These are phyloP conservation scores for Thalassophryne amazonica DNA, from an alignment of 2,797 vertebrate genomes.

Conservation along the genomic window DNA sequence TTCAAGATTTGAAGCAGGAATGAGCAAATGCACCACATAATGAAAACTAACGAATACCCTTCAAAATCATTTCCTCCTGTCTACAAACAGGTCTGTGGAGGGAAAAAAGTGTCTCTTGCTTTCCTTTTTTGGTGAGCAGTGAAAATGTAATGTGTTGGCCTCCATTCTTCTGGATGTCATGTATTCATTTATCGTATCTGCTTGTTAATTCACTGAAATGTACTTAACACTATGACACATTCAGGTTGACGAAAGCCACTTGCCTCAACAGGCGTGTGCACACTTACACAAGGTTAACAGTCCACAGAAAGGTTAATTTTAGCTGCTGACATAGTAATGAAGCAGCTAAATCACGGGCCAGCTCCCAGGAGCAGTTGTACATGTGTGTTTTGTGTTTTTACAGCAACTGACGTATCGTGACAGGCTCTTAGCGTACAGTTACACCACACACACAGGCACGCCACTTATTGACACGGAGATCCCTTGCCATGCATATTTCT, in stretches of 20 bases:
- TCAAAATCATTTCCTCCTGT: too few relatives aligned
- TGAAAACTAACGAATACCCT: too few relatives aligned
- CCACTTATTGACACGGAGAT: conserved; percentile 72
- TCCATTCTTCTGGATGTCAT: background rate
- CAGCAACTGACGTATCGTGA: conserved; percentile 67
- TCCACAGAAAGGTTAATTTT: conserved; percentile 75
- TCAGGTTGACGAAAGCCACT: conserved; percentile 51
- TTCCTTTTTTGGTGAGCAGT: background rate
- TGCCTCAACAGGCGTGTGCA: conserved; percentile 10
- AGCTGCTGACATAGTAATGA: conserved; percentile 76
- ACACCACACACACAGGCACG: conserved; percentile 59
- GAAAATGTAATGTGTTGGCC: background rate
- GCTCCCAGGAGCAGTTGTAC: conserved; percentile 76
- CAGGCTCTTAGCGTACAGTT: conserved; percentile 70
- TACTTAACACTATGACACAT: conserved; percentile 41
- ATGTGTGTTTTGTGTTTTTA: conserved; percentile 68
- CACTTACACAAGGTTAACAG: conserved; percentile 64
- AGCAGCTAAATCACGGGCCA: conserved; percentile 71
- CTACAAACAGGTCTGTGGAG: too few relatives aligned
- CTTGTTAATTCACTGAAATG: conserved; percentile 47
- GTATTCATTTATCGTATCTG: conserved; percentile 15
- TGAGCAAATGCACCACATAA: too few relatives aligned
- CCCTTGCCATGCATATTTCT: conserved; percentile 93
- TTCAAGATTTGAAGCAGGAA: too few relatives aligned
- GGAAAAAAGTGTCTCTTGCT: background rate